Evolutionary conservation across 1,140 invertebrate species (phyloP).

Genomic region (Drosophila nasuta): DNA sequence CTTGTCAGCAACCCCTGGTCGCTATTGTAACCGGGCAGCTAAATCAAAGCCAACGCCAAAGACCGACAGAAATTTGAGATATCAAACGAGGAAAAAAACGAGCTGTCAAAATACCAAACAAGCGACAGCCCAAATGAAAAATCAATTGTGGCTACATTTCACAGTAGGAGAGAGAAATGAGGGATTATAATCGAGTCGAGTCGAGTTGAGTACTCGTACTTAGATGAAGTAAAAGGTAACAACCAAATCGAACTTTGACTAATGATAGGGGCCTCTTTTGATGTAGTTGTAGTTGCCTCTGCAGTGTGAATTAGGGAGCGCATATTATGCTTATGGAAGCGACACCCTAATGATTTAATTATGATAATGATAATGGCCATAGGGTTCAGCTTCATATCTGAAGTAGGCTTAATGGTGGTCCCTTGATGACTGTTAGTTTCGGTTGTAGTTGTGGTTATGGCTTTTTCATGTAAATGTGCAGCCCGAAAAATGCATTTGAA

Average conservation of each 20-base stretch:
- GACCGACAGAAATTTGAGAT: conserved; percentile 69
- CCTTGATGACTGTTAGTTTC: conserved; percentile 29
- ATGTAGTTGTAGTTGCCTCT: background rate
- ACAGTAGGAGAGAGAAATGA: conserved; percentile 8
- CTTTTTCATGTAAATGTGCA: conserved; percentile 37
- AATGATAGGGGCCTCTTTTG: conserved; percentile 67
- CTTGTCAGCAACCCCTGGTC: conserved; percentile 53
- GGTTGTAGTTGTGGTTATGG: conserved; percentile 39
- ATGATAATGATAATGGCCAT: conserved; percentile 66
- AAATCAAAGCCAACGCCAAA: conserved; percentile 48
- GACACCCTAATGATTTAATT: conserved; percentile 76
- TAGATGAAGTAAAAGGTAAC: conserved; percentile 36
- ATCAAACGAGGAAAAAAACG: conserved; percentile 50
- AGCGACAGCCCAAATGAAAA: conserved; percentile 53
- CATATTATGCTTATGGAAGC: conserved; percentile 41
- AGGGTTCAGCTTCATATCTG: conserved; percentile 18
- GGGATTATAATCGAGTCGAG: conserved; percentile 9
- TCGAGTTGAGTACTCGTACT: conserved; percentile 27
- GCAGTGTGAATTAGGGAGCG: conserved; percentile 37
- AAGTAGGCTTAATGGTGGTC: conserved; percentile 18
- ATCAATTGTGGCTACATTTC: conserved; percentile 61
- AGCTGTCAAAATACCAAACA: conserved; percentile 77
- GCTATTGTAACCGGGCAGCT: conserved; percentile 6
- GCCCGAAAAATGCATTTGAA: background rate
- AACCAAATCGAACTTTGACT: conserved; percentile 53